A percentile compares a stretch with the other conserved stretches of the same genome.
phyloP scores from a whole-genome alignment of 2,113 vertebrate genomes.

The Ranitomeya imitator region DNA sequence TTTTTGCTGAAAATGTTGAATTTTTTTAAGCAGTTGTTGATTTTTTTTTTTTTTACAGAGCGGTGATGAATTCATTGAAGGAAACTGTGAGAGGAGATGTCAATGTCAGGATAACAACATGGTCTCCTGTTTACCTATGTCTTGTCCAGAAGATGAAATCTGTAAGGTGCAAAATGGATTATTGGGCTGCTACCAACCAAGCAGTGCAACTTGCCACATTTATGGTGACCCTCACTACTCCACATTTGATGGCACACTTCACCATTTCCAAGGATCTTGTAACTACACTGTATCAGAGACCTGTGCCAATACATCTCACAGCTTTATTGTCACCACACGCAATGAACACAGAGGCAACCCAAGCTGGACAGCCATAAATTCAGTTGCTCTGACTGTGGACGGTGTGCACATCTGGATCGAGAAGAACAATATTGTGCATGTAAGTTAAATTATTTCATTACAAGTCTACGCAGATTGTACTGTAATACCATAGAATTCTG shows the following conservation, averaged over 20 bases:
- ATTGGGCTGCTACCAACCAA: constrained; percentile 70
- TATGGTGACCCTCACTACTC: constrained; percentile 79
- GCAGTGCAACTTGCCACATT: constrained; percentile 69
- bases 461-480: not conserved
- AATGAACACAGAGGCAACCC: constrained; percentile 68
- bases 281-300: constrained; percentile 75
- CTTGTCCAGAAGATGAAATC: constrained; percentile 70
- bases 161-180: constrained; percentile 72
- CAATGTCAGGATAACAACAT: constrained; percentile 68
- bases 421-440: constrained; percentile 70
- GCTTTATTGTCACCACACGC: constrained; percentile 72
- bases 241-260: constrained; percentile 72
- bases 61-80: constrained; percentile 67
- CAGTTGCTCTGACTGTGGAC: constrained; percentile 70
- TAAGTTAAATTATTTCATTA: constrained; percentile 70
- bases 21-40: too few species aligned
- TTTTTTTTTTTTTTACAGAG: constrained; percentile 65
- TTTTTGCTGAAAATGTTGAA: too few species aligned
- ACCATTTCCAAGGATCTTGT: constrained; percentile 75
- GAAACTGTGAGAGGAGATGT: constrained; percentile 73
- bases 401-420: constrained; percentile 71
- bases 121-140: constrained; percentile 65
- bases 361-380: constrained; percentile 74
- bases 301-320: constrained; percentile 69
- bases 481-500: not conserved